These are phyloP conservation scores for Patella ulyssiponensis DNA, from an alignment of 2,888 invertebrate genomes.

Conservation along the genomic window DNA sequence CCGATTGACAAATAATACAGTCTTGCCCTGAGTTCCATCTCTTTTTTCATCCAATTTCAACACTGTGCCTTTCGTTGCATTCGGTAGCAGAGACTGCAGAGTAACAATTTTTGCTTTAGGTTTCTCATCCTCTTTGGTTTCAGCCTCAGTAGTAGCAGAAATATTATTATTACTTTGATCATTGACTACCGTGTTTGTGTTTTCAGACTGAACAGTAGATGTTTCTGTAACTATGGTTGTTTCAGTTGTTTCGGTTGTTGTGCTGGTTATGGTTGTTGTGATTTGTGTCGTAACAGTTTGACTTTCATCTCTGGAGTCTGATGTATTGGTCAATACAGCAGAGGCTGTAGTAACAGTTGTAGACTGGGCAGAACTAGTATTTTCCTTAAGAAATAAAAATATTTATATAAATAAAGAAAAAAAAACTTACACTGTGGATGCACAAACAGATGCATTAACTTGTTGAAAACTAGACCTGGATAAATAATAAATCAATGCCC, in stretches of 20 bases:
- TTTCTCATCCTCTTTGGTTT: conserved; percentile 25
- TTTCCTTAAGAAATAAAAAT: conserved; percentile 14
- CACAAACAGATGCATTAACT: too few species aligned
- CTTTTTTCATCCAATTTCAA: conserved; percentile 42
- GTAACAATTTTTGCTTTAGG: conserved; percentile 54
- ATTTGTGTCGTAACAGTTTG: neutral
- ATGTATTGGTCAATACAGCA: conserved; percentile 22
- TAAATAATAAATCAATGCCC: too few species aligned
- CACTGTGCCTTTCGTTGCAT: conserved; percentile 44
- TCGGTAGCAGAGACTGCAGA: conserved; percentile 60
- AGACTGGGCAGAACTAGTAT: too few species aligned
- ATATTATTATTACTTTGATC: conserved; percentile 8
- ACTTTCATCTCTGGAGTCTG: conserved; percentile 31
- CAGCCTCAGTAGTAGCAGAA: conserved; percentile 3
- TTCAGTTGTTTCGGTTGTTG: conserved; percentile 24
- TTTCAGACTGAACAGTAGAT: neutral
- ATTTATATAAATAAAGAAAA: neutral
- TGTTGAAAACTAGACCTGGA: too few species aligned
- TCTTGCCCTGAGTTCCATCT: conserved; percentile 40
- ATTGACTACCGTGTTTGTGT: conserved; percentile 17
- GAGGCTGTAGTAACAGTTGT: neutral
- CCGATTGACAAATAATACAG: conserved; percentile 63
- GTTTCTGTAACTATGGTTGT: conserved; percentile 33
- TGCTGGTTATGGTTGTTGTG: conserved; percentile 20
- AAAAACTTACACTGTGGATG: too few species aligned